Evolutionary conservation across 2,113 vertebrate genomes (phyloP), one percentile per base, ranked within the genome.

Genomic region (Cyprinodon tularosa): DNA sequence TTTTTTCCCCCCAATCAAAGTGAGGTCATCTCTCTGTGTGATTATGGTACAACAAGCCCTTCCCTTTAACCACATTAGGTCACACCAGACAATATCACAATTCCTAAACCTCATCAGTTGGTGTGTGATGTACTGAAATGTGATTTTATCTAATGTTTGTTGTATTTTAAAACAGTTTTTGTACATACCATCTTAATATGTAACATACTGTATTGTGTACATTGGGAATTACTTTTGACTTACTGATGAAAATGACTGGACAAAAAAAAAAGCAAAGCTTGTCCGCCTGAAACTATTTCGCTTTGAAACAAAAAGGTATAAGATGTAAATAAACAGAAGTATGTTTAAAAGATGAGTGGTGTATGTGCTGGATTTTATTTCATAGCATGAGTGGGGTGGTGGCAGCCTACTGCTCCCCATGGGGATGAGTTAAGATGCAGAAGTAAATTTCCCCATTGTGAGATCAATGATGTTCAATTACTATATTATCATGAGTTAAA

Each of bases 121-220:
- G 61, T 4, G 87, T 90, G 63, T 72, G 75, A 82, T 59, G 81
- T 91, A 76, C 64, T 86, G 84, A 85, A 87, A 86, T 88, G 86
- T 88, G 85, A 84, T 76, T 69, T 80, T 84, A 68, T 91, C 94
- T 92, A 85, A 89, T 89, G 83, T 91, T 83, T 95, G 90, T 96
- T 94, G 94, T 95, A 80, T 86, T 92, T 91, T 83, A 83, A 86
- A 71, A 74, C 3, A 29, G 67, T 92, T 93, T 93, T 86, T 97
- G 95, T 97, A 97, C 95, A 96, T 96, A 96, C 70, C 86, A 85
- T 93, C 94, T 90, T 88, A 81, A 95, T 89, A 85, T 98, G 96
- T 97, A 96, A 96, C 95, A 97, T 96, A 93, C 48, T 96, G 87
- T 90, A 94, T 94, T 95, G 90, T 95, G 95, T 94, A 95, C 94